Base-by-base conservation (phyloP, 2,888 invertebrate species). In the Thelaira solivaga region DNA sequence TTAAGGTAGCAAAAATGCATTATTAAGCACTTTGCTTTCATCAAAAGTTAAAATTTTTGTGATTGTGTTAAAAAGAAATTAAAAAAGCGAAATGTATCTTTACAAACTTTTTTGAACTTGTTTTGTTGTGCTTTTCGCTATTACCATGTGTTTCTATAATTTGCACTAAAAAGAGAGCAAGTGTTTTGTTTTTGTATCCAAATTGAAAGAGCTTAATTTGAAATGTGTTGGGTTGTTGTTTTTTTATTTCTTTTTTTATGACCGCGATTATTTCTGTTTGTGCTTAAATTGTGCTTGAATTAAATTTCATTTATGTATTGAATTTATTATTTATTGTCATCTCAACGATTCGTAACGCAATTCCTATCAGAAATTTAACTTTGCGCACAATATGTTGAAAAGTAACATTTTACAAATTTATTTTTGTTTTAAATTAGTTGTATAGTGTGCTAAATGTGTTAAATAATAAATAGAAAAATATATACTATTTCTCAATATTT, bases 281-380 rank as follows among this genome's bases (percentile, higher is more conserved):
- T 47, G 73, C 18, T 49, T 41, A 51, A 49, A 31, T 75, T 65
- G 51, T 61, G 29, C 77, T 81, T 73, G 72, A 74, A 69, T 75
- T 67, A 76, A 80, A 62, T 55, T 47, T 49, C 24, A 69, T 80
- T 76, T 68, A n/a, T n/a, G n/a, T n/a, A 76, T 76, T 80, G 45
- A 76, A 79, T 79, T 76, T 78, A 78, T 64, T 78, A 69, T 69
- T 65, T 74, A 61, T 47, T 74, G 65, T 61, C 74, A 65, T 74
- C 74, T 67, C 59, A 64, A 43, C 47, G 31, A 34, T 11, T 53
- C 64, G 73, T 64, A 53, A n/a, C 36, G 51, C 39, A 36, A 10
- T 22, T 29, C n/a, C 13, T 39, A 31, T n/a, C 26, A 29, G 41
- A 31, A 47, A 49, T 22, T 45, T 11, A 2, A 29, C 8, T 51